phyloP scores from a whole-genome alignment of 2,113 vertebrate species.

The Tenrec ecaudatus region DNA sequence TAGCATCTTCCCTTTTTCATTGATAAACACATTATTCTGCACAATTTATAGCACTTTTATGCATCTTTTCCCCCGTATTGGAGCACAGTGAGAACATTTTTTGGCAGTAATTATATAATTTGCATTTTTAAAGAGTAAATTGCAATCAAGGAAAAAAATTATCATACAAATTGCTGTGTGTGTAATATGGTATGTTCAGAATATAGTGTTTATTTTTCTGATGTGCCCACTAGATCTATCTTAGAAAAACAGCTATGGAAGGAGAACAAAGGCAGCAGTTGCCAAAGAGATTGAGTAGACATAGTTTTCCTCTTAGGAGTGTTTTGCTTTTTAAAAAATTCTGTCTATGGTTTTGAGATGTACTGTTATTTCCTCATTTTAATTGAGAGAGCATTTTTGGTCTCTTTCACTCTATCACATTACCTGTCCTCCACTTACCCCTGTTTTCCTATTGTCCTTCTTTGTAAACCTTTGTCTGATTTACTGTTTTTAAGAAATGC shows the following conservation, averaged over 20 bases:
- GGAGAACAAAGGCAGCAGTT: slow-evolving; percentile 37
- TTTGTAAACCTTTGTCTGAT: background rate
- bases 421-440: background rate
- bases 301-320: slow-evolving; percentile 21
- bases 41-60: slow-evolving; percentile 62
- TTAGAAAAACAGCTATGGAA: slow-evolving; percentile 60
- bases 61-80: slow-evolving; percentile 42
- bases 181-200: slow-evolving; percentile 59
- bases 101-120: slow-evolving; percentile 52
- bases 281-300: slow-evolving; percentile 25
- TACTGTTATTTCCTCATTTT: background rate
- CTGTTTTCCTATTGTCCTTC: background rate
- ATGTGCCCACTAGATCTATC: slow-evolving; percentile 13
- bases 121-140: slow-evolving; percentile 70
- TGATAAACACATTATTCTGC: slow-evolving; percentile 16
- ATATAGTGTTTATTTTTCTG: slow-evolving; percentile 58
- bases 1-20: slow-evolving; percentile 34
- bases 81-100: slow-evolving; percentile 43
- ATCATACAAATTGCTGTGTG: slow-evolving; percentile 69
- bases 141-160: slow-evolving; percentile 76
- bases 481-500: slow-evolving; percentile 15
- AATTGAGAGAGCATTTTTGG: background rate
- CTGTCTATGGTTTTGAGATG: slow-evolving; percentile 16
- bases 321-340: background rate
- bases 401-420: background rate